A percentile compares a stretch with the other conserved stretches of the same genome.
These are phyloP conservation scores for Rhizoglyphus robini DNA, from an alignment of 1,140 invertebrate genomes.

Conservation along the genomic window DNA sequence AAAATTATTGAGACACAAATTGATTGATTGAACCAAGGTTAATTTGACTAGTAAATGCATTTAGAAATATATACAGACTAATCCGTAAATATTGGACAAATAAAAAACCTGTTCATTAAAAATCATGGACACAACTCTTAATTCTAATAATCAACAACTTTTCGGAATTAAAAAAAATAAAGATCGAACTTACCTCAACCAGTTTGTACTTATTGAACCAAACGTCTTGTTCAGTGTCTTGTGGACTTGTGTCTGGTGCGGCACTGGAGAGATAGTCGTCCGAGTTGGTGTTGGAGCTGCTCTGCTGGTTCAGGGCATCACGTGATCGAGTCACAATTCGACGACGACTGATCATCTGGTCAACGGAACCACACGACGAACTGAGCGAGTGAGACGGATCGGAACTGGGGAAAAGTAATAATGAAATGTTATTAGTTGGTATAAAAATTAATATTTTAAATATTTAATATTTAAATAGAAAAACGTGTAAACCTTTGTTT, in stretches of 20 bases:
- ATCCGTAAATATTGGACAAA: not conserved
- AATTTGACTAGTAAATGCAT: not conserved
- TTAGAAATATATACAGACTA: not conserved
- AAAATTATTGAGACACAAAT: not conserved
- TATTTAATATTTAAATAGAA: not conserved
- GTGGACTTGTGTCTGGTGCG: not conserved
- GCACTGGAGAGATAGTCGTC: not conserved
- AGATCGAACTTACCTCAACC: conserved; percentile 57
- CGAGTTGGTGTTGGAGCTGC: not conserved
- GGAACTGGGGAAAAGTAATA: not conserved
- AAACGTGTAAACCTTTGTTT: not conserved
- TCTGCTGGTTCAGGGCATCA: conserved; percentile 70
- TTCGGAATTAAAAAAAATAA: not conserved
- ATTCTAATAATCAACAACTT: not conserved
- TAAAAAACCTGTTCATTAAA: not conserved
- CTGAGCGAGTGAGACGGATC: not conserved
- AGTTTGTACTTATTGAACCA: conserved; percentile 87
- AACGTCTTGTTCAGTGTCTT: conserved; percentile 65
- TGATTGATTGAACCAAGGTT: not conserved
- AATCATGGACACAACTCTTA: not conserved
- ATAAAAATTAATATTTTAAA: not conserved
- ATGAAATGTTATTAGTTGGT: too few species aligned
- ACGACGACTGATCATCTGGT: conserved; percentile 58
- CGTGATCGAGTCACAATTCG: conserved; percentile 74
- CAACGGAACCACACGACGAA: not conserved